Conservation (phyloP, 2,113 vertebrate genomes). For the Rousettus leschenaultii region DNA sequence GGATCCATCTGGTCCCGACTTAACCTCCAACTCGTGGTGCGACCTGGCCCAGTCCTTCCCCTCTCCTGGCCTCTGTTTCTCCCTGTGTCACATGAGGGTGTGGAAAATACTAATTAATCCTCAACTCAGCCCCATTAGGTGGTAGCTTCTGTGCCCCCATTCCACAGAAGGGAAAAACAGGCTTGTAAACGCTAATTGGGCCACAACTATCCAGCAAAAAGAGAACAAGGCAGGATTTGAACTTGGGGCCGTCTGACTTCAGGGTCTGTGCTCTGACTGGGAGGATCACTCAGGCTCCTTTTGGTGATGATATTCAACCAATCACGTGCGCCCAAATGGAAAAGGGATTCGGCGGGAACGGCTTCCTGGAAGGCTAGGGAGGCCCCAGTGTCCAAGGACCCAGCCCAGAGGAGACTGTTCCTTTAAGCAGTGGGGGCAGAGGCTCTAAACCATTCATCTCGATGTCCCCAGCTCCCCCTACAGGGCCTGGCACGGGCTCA, state of each 20-base stretch:
- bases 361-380: background rate
- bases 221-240: background rate
- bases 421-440: accelerated
- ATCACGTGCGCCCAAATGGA: background rate
- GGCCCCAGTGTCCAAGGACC: background rate
- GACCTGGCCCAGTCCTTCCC: background rate
- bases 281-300: background rate
- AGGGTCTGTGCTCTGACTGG: background rate
- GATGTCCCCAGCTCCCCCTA: background rate
- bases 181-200: background rate
- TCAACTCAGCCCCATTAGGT: no score
- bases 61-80: background rate
- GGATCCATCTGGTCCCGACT: background rate
- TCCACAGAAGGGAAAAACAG: background rate
- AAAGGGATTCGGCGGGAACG: background rate
- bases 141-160: background rate
- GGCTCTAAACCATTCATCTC: background rate
- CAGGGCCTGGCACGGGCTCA: background rate
- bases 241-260: background rate
- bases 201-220: background rate
- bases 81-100: background rate
- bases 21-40: background rate
- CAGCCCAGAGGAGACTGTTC: background rate
- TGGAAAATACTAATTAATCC: background rate
- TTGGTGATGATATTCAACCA: no score